Evolutionary conservation across 2,797 vertebrate genomes (phyloP), one percentile per base, ranked within the genome.

Genomic region (Gila robusta): DNA sequence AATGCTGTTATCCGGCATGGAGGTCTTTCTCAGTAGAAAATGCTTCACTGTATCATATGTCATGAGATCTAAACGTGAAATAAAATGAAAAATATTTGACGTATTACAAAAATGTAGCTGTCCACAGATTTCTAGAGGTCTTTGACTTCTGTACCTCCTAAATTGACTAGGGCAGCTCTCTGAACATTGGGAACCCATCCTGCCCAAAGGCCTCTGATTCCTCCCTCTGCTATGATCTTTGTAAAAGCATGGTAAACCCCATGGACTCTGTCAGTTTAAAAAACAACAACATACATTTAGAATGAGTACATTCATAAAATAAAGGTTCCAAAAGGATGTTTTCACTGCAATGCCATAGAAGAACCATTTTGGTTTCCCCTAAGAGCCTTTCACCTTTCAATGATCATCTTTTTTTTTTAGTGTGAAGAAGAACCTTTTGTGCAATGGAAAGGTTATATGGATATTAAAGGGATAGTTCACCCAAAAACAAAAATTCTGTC

Each of bases 161-260:
- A 95, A 88, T 97, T 97, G 83, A 97, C 96, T 88, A 97, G 89
- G 0, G 96, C 96, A 66, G 96, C 97, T 93, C 96, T 95, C 90
- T 97, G 96, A 78, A 97, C 95, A 39, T 97, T 97, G 67, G 96
- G 97, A 16, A 96, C 92, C 95, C 97, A 97, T 88, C 97, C 97
- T 73, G 96, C 95, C 97, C 96, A 97, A 82, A 97, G 94, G 6
- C 95, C 97, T 26, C 95, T 92, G 76, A 97, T 73, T 90, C 96
- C 96, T 88, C 96, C 96, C 92, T 96, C 95, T 0, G 95, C 94
- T 26, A 96, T 73, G 81, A 96, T 97, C 93, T 96, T 97, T 88
- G 93, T 64, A 88, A 97, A 96, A 0, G 96, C 96, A 0, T 97
- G 96, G 89, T 95, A 94, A 49, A 96, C 94, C 0, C 96, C 96